Evolutionary conservation across 2,888 invertebrate species (phyloP).

Genomic region (Lasius fuliginosus): DNA sequence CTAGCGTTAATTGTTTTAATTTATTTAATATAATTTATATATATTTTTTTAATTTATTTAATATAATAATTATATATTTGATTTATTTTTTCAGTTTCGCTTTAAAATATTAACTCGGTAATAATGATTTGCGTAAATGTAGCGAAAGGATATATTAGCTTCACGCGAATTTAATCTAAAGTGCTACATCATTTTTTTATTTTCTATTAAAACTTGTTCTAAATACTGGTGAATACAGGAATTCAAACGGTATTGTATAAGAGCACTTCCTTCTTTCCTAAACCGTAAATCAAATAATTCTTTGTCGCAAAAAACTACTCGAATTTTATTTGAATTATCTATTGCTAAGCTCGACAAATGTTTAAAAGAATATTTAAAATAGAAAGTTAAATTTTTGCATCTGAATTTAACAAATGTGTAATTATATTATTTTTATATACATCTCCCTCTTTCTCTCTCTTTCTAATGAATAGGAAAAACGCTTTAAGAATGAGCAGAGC

Average conservation of each 20-base stretch:
- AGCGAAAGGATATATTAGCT: neutral
- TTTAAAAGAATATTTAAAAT: neutral
- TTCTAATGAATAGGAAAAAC: neutral
- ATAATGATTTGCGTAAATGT: neutral
- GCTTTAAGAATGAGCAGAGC: neutral
- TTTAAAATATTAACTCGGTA: neutral
- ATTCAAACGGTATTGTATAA: constrained; percentile 68
- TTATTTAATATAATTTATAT: too few relatives aligned
- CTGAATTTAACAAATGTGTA: neutral
- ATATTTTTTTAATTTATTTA: too few relatives aligned
- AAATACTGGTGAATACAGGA: constrained; percentile 55
- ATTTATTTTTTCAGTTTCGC: neutral
- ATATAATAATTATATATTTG: neutral
- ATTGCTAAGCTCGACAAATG: neutral
- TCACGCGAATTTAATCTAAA: too few relatives aligned
- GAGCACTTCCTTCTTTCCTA: constrained; percentile 65
- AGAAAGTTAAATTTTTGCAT: too few relatives aligned
- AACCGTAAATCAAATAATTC: constrained; percentile 38
- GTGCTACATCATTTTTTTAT: too few relatives aligned
- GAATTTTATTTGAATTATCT: neutral
- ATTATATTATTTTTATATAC: neutral
- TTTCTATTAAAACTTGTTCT: too few relatives aligned
- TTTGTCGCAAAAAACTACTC: constrained; percentile 9
- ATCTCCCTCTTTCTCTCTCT: too few relatives aligned
- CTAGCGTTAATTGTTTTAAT: too few relatives aligned